A percentile compares a stretch with the other conserved stretches of the same genome.
phyloP scores from a whole-genome alignment of 2,797 vertebrate genomes.

The Pangasius sanitwongsei region DNA sequence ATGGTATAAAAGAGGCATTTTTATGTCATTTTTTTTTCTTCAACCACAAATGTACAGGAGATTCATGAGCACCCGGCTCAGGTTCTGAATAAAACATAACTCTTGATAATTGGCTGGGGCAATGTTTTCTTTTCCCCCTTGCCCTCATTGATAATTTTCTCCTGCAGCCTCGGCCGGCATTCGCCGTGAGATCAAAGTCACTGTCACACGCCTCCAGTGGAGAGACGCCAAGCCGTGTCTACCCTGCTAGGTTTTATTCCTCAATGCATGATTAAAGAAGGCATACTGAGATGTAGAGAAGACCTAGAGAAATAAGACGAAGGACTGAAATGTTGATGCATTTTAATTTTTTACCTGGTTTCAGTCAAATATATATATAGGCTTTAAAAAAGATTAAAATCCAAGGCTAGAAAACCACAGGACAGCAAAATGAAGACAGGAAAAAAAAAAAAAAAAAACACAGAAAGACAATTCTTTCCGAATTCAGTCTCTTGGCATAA shows the following conservation, averaged over 20 bases:
- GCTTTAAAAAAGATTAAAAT: background rate
- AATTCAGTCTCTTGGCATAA: background rate
- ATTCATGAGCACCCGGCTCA: constrained; percentile 52
- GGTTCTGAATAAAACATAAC: constrained; percentile 70
- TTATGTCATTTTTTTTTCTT: constrained; percentile 35
- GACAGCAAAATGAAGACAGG: background rate
- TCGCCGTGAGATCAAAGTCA: constrained; percentile 77
- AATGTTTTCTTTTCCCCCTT: constrained; percentile 66
- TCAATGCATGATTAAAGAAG: constrained; percentile 74
- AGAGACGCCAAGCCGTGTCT: constrained; percentile 70
- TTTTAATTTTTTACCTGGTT: constrained; percentile 43
- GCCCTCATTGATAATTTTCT: constrained; percentile 77
- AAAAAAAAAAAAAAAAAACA: background rate
- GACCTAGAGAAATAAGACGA: constrained; percentile 57
- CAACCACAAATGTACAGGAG: constrained; percentile 51
- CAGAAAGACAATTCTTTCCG: background rate
- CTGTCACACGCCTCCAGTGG: constrained; percentile 74
- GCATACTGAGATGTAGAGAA: constrained; percentile 65
- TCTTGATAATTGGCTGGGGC: constrained; percentile 69
- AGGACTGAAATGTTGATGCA: constrained; percentile 41
- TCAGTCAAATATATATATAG: constrained; percentile 29
- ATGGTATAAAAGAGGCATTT: constrained; percentile 49
- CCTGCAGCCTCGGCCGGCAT: constrained; percentile 72
- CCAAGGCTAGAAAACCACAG: background rate
- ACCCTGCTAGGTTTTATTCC: constrained; percentile 72